Conservation (phyloP, 53 echinoderm and acorn worm genomes). For the Temnopleurus reevesii region DNA sequence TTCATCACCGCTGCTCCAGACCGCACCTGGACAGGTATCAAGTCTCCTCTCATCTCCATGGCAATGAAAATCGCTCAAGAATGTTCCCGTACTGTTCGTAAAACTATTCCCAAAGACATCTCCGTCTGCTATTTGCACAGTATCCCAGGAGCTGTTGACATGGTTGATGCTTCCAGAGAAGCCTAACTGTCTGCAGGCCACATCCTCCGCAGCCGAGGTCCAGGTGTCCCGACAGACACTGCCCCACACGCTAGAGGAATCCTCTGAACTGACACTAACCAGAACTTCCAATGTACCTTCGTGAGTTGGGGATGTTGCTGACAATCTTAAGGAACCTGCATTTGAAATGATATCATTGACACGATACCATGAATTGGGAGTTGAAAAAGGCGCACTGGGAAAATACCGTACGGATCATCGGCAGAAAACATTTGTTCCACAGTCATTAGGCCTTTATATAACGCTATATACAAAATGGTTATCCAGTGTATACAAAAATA, state of each 20-base stretch:
- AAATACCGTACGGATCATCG: no score
- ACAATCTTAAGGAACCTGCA: not conserved
- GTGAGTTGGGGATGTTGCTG: not conserved
- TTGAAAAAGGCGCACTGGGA: no score
- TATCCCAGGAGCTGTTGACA: not conserved
- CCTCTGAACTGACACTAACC: no score
- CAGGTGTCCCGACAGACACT: slow-evolving; percentile 22
- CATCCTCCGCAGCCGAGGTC: not conserved
- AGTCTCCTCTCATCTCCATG: slow-evolving; percentile 23
- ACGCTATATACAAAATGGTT: no score
- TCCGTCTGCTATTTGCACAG: not conserved
- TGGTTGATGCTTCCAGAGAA: slow-evolving; percentile 26
- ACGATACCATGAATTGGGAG: no score
- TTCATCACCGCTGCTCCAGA: not conserved
- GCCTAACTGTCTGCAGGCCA: slow-evolving; percentile 43
- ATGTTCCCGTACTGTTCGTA: not conserved
- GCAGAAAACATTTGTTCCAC: no score
- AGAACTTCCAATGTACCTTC: slow-evolving; percentile 15
- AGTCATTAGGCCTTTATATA: no score
- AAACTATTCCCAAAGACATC: not conserved
- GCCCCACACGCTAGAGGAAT: not conserved
- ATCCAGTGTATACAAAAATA: no score
- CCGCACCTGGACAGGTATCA: slow-evolving; percentile 1
- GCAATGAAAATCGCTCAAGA: not conserved
- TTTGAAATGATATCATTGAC: no score